Percentiles rank a stretch among this genome's conserved stretches.
Evolutionary conservation across 2,113 vertebrate species (phyloP).

Genomic region (Paradoxurus hermaphroditus): DNA sequence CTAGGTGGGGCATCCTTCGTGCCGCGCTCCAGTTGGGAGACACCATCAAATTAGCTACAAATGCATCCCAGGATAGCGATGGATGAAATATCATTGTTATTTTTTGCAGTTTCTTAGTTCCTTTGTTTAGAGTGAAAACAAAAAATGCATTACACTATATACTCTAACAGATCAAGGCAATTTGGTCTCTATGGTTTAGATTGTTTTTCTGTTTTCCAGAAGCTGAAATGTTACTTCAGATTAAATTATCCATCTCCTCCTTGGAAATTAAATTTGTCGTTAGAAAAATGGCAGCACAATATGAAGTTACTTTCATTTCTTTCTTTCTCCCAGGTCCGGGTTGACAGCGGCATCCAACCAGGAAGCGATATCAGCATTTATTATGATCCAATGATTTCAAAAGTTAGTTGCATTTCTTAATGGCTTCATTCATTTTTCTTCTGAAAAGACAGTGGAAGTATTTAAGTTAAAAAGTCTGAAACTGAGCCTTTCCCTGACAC

Average conservation of each 20-base stretch:
- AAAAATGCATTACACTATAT: background rate
- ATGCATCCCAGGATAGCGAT: constrained; percentile 2
- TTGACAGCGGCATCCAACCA: constrained; percentile 97
- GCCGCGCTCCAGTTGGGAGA: constrained; percentile 48
- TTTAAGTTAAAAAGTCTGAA: background rate
- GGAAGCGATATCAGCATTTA: constrained; percentile 99
- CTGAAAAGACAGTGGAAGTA: background rate
- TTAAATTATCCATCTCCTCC: background rate
- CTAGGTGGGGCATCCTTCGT: constrained; percentile 46
- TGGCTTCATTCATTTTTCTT: constrained; percentile 10
- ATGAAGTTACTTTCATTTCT: constrained; percentile 22
- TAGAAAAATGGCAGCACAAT: background rate
- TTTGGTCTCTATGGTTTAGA: background rate
- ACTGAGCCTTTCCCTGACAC: background rate
- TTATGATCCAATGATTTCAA: constrained; percentile 99
- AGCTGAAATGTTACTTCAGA: constrained; percentile 34
- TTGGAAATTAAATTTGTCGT: background rate
- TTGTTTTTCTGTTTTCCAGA: constrained; percentile 15
- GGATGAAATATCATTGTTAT: background rate
- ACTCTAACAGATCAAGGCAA: constrained; percentile 52
- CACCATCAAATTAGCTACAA: constrained; percentile 44
- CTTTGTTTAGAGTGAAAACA: constrained; percentile 18
- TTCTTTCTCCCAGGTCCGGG: constrained; percentile 89
- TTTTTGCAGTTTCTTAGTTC: background rate
- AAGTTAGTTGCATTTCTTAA: constrained; percentile 87